These are phyloP conservation scores for Cataglyphis hispanica DNA, from an alignment of 1,140 invertebrate genomes.

Conservation along the genomic window DNA sequence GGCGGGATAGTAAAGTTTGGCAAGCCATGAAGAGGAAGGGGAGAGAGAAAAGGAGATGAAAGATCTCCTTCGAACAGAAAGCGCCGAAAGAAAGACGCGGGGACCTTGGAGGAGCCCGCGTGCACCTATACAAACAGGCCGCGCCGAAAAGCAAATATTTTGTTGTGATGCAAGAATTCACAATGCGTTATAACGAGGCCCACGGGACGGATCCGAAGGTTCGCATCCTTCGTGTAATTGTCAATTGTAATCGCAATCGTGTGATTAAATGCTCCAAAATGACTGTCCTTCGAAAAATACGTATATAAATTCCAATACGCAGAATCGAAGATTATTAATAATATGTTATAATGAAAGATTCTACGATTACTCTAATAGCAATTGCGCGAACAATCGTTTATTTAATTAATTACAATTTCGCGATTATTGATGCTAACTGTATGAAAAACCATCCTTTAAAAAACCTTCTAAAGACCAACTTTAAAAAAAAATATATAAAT, in stretches of 20 bases:
- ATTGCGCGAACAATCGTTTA: neutral
- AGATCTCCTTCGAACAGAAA: conserved; percentile 76
- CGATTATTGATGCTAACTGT: too few species aligned
- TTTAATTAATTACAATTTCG: too few species aligned
- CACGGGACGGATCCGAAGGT: neutral
- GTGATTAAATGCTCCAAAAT: neutral
- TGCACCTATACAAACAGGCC: conserved; percentile 83
- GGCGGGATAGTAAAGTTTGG: conserved; percentile 75
- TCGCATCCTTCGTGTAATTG: conserved; percentile 15
- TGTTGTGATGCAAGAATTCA: conserved; percentile 84
- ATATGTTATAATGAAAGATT: neutral
- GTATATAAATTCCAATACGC: neutral
- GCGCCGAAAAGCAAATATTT: conserved; percentile 83
- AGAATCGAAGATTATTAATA: neutral
- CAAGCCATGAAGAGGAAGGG: conserved; percentile 15
- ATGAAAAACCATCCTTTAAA: too few species aligned
- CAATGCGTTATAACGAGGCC: conserved; percentile 69
- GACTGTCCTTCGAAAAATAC: neutral
- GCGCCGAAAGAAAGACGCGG: conserved; percentile 76
- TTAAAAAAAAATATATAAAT: too few species aligned
- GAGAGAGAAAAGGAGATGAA: conserved; percentile 74
- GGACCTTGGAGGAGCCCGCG: conserved; percentile 76
- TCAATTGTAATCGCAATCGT: neutral
- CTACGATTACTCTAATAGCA: neutral
- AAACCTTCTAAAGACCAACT: too few species aligned